Evolutionary conservation across 2,797 vertebrate species (phyloP).

Genomic region (Platyrinchus mystaceus): DNA sequence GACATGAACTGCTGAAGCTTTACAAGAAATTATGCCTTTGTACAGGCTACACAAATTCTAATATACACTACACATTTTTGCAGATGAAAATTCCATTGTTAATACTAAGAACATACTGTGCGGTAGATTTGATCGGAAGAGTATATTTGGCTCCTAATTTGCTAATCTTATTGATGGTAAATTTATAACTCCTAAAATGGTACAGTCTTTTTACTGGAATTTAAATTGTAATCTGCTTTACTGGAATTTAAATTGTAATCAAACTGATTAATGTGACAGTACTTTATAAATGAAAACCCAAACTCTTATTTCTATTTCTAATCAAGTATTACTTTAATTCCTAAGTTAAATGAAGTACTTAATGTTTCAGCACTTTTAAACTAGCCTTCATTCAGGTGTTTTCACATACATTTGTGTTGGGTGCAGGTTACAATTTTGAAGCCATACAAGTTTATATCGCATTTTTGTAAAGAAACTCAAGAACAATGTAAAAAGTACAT

Average conservation of each 20-base stretch:
- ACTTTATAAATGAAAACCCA: constrained; percentile 55
- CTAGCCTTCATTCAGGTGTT: constrained; percentile 67
- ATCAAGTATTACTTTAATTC: constrained; percentile 64
- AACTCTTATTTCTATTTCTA: constrained; percentile 43
- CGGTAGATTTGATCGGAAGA: constrained; percentile 51
- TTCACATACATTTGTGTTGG: constrained; percentile 60
- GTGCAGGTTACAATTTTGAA: constrained; percentile 79
- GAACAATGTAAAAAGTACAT: constrained; percentile 61
- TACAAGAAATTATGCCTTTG: constrained; percentile 27
- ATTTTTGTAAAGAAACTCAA: constrained; percentile 68
- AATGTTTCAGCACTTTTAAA: constrained; percentile 74
- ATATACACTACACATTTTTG: constrained; percentile 15
- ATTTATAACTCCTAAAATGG: constrained; percentile 47
- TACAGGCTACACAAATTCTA: constrained; percentile 46
- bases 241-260: constrained; percentile 70
- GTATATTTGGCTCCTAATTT: constrained; percentile 49
- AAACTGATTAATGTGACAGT: constrained; percentile 40
- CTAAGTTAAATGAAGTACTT: constrained; percentile 66
- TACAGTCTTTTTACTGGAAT: constrained; percentile 61
- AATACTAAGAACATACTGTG: constrained; percentile 31
- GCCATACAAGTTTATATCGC: constrained; percentile 76
- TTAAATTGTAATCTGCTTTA: constrained; percentile 74
- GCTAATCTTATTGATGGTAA: constrained; percentile 48
- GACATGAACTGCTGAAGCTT: constrained; percentile 47
- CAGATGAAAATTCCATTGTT: constrained; percentile 18